Percentiles rank a stretch among this genome's conserved stretches.
phyloP scores from a whole-genome alignment of 2,113 vertebrate genomes.

The Phasianus colchicus region DNA sequence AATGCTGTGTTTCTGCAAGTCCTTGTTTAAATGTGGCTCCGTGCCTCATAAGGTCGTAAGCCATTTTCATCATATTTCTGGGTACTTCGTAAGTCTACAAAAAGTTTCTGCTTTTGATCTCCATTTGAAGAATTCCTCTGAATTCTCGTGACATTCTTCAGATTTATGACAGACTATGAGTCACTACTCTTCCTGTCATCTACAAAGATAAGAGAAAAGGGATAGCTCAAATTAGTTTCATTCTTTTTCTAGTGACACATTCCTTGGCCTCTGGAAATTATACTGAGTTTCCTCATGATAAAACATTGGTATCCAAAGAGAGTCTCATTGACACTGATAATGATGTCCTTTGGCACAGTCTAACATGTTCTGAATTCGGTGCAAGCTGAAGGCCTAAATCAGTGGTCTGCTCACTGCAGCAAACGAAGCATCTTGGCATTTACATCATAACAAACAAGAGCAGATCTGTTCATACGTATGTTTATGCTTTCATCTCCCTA shows the following conservation, averaged over 20 bases:
- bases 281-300: neutral
- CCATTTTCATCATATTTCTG: neutral
- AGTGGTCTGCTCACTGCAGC: neutral
- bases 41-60: neutral
- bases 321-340: neutral
- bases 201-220: constrained; percentile 28
- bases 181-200: constrained; percentile 19
- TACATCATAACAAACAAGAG: neutral
- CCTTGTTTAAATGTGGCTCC: neutral
- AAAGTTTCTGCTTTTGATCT: neutral
- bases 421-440: neutral
- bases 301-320: neutral
- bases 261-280: constrained; percentile 5
- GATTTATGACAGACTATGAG: constrained; percentile 27
- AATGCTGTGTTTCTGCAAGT: neutral
- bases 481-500: constrained; percentile 4
- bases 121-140: neutral
- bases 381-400: neutral
- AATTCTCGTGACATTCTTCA: neutral
- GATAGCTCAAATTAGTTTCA: neutral
- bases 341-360: neutral
- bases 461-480: neutral
- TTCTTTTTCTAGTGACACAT: constrained; percentile 1
- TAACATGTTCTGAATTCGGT: neutral
- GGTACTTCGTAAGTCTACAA: neutral